These are phyloP conservation scores for Odontomachus brunneus DNA, from an alignment of 1,140 invertebrate species.

Conservation along the genomic window DNA sequence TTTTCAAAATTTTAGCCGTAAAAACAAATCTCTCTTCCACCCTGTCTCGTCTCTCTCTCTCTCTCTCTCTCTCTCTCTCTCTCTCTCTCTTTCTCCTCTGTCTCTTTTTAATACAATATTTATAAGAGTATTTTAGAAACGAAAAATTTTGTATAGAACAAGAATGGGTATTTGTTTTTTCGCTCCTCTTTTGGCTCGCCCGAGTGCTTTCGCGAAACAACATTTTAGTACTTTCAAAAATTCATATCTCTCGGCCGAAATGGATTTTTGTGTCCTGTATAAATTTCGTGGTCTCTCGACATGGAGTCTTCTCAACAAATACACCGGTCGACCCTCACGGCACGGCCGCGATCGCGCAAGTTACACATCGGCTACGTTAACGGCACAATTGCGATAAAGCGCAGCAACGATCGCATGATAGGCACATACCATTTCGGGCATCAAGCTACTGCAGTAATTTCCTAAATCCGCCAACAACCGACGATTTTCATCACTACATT, in stretches of 20 bases:
- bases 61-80: no score
- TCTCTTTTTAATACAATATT: not conserved
- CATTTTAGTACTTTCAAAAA: constrained; percentile 17
- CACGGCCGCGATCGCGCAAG: no score
- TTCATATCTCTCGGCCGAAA: not conserved
- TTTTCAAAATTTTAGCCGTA: not conserved
- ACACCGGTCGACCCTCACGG: no score
- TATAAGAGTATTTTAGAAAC: not conserved
- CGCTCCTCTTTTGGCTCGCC: not conserved
- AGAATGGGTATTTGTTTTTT: not conserved
- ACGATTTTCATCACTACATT: constrained; percentile 25
- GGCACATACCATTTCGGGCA: constrained; percentile 1
- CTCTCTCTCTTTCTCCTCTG: no score
- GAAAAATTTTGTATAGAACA: not conserved
- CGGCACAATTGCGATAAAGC: no score
- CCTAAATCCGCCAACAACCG: constrained; percentile 42
- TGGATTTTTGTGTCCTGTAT: not conserved
- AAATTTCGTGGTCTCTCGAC: not conserved
- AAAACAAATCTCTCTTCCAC: no score
- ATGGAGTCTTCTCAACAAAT: constrained; percentile 3
- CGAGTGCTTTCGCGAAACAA: not conserved
- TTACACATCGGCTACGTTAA: no score
- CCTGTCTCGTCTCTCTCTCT: no score
- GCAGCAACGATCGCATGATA: no score
- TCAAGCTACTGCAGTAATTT: constrained; percentile 48